Base-by-base conservation (phyloP, 2,888 invertebrate genomes). In the Timema cristinae region DNA sequence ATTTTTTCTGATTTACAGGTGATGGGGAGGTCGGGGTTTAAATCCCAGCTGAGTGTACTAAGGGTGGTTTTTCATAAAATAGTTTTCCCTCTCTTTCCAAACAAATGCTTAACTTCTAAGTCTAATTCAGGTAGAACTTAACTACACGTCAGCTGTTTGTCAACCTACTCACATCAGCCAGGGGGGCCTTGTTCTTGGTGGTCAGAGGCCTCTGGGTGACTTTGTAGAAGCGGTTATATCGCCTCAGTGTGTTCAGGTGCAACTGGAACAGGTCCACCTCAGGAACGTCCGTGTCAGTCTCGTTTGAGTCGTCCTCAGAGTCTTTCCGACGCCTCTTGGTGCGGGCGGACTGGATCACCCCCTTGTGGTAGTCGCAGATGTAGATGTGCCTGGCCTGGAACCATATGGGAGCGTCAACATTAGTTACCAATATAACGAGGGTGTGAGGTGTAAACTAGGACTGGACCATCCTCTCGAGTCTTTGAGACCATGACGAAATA, bases 281-380 rank as follows among this genome's bases (percentile, higher is more conserved):
- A 7, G 96, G 95, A 59, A 91, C 84, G 82, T 97, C 95, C 78
- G 90, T 91, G 78, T 96, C 96, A n/a, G 92, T 93, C 80, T 96
- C 96, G 79, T 94, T 95, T 76, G 95, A 94, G 79, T 97, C 97
- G 79, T 96, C 96, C 79, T 95, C 96, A 0, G 96, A 96, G 81
- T 97, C 97, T 81, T 95, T 95, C 75, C 94, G 89, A 78, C 95
- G 86, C 74, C 96, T 90, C 81, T 96, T 96, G 15, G 93, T 93
- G 77, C 97, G 88, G n/a, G 96, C 95, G 82, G 93, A 94, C 82
- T 97, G 97, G 78, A 98, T 98, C 80, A 97, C 92, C 81, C 91
- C 91, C 84, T 98, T 98, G 83, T 98, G 98, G 80, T 91, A 91
- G 81, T 98, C 98, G 84, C 98, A 98, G 79, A 98, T 98, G 82